Evolutionary conservation across 2,888 invertebrate species (phyloP).

Genomic region (Euzetes globulus): DNA sequence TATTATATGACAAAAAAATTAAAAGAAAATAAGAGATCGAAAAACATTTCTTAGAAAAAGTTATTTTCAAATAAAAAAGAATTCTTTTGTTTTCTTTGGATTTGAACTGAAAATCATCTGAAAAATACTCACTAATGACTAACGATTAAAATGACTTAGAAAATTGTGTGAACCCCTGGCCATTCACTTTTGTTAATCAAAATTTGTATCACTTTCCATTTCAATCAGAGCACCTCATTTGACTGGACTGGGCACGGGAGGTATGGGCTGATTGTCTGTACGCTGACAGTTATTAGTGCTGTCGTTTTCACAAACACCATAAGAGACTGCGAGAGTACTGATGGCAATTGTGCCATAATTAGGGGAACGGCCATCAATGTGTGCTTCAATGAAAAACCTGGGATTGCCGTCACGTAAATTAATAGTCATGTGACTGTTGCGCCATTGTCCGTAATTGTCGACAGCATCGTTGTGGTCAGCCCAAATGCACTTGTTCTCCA

Average conservation of each 20-base stretch:
- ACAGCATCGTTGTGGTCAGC: neutral
- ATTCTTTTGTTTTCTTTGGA: too few species aligned
- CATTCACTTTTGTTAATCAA: too few species aligned
- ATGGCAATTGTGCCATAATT: slow-evolving; percentile 14
- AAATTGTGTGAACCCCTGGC: too few species aligned
- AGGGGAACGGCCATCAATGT: neutral
- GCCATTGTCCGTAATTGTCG: slow-evolving; percentile 2
- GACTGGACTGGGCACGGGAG: neutral
- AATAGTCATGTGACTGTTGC: neutral
- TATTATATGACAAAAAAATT: too few species aligned
- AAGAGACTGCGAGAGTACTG: neutral
- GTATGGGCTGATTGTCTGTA: neutral
- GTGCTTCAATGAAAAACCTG: slow-evolving; percentile 11
- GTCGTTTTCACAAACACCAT: neutral
- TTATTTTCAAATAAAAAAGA: too few species aligned
- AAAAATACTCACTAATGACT: too few species aligned
- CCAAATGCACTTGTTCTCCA: slow-evolving; percentile 7
- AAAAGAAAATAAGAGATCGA: too few species aligned
- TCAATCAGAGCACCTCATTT: neutral
- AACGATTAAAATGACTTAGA: too few species aligned
- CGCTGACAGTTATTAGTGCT: neutral
- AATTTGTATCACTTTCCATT: too few species aligned
- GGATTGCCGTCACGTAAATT: slow-evolving; percentile 6
- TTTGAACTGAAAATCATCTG: too few species aligned
- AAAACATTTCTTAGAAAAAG: too few species aligned